Evolutionary conservation across 2,797 vertebrate genomes (phyloP).

Genomic region (Phylloscopus collybita): DNA sequence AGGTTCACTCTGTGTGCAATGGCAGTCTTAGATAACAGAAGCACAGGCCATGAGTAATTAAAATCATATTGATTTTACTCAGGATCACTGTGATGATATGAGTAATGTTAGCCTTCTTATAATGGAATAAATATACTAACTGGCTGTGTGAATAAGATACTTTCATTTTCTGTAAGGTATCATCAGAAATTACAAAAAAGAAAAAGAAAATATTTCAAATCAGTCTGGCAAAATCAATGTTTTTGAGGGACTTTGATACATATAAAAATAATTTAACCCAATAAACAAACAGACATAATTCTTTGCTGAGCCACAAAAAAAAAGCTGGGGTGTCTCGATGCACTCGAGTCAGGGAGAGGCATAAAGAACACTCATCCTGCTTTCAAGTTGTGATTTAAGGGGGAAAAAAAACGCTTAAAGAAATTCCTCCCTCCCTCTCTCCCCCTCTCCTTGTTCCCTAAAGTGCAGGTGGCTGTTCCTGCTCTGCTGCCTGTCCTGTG

Average conservation of each 20-base stretch:
- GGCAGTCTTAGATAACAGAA: neutral
- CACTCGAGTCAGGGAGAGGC: neutral
- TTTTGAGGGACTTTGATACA: neutral
- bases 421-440: neutral
- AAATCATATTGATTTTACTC: conserved; percentile 35
- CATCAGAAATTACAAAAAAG: neutral
- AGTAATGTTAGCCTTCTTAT: neutral
- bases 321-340: neutral
- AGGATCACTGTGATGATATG: neutral
- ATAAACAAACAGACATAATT: neutral
- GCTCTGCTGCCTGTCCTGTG: neutral
- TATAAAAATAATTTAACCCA: neutral
- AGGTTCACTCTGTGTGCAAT: neutral
- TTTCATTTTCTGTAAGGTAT: neutral
- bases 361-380: neutral
- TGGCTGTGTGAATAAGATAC: neutral
- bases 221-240: accelerated
- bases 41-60: neutral
- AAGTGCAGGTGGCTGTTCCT: neutral
- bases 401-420: neutral
- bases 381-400: neutral
- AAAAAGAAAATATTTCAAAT: neutral
- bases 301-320: neutral
- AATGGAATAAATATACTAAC: neutral
- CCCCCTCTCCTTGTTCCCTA: neutral